Evolutionary conservation across 2,113 vertebrate genomes (phyloP).

Genomic region (Trematomus loennbergii): DNA sequence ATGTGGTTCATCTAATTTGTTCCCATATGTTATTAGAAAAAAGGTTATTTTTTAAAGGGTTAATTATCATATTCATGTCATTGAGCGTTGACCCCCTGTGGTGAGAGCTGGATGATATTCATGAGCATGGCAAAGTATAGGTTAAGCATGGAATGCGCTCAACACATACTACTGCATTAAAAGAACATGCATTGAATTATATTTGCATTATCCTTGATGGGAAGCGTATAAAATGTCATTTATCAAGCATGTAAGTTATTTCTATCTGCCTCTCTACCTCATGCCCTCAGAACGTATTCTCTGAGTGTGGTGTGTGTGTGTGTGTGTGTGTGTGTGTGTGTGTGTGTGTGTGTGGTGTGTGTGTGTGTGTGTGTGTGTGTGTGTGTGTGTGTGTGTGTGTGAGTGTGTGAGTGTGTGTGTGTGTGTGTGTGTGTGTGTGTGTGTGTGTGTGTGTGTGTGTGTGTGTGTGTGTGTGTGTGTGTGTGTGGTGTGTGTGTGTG

Average conservation of each 20-base stretch:
- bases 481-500: too few relatives aligned
- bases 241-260: conserved; percentile 36
- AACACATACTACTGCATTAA: conserved; percentile 28
- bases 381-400: neutral
- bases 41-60: neutral
- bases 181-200: conserved; percentile 33
- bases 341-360: neutral
- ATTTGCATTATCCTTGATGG: conserved; percentile 38
- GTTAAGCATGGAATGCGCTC: conserved; percentile 18
- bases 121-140: conserved; percentile 29
- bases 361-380: neutral
- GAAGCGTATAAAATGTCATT: neutral
- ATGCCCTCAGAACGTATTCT: neutral
- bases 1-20: neutral
- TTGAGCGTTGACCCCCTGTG: neutral
- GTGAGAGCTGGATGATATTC: conserved; percentile 26
- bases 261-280: conserved; percentile 4
- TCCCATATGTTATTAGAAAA: neutral
- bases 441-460: conserved; percentile 1
- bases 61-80: neutral
- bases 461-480: neutral
- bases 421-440: neutral
- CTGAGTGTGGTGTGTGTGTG: neutral
- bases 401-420: neutral
- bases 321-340: neutral